Evolutionary conservation across 2,888 invertebrate genomes (phyloP), one percentile per base, ranked within the genome.

Genomic region (Unio pictorum): DNA sequence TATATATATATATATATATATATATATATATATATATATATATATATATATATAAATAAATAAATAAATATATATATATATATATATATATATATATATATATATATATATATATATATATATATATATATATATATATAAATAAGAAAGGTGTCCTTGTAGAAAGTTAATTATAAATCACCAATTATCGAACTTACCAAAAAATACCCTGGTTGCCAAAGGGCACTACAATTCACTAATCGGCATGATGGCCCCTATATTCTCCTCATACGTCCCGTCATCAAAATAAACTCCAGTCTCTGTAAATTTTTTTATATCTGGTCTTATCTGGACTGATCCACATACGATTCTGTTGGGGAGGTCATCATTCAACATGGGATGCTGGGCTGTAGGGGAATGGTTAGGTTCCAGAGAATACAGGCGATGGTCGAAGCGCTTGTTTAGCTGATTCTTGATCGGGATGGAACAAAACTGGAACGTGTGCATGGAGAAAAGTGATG

Each of bases 201-300:
- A 68, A 23, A 90, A 87, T 15, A 91, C 84, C 58, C 82, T 80
- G 0, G 86, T 86, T 61, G 90, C 91, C 76, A 91, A 86, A 11
- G 91, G 84, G 57, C 90, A 88, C 79, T 91, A 91, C 80, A 91
- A 80, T 76, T 91, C 91, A n/a, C 89, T 84, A 1, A 91, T 89
- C 0, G 91, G 91, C 84, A 90, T 89, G n/a, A 91, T 84, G 4
- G 91, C 89, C 15, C 91, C 91, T 26, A 88, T 81, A 68, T 88
- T 73, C 54, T 88, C 85, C 30, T 82, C 84, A 64, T 78, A 76
- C 6, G 86, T 82, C 5, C 86, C 87, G 61, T 88, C 88, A 23
- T 76, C 82, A 77, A 88, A 89, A 70, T 84, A 80, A 6, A 87
- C 85, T 0, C 86, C 86, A 15, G 75, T 83, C 60, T 79, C 77